Conservation (phyloP, 2,797 vertebrate genomes). For the Chelmon rostratus region DNA sequence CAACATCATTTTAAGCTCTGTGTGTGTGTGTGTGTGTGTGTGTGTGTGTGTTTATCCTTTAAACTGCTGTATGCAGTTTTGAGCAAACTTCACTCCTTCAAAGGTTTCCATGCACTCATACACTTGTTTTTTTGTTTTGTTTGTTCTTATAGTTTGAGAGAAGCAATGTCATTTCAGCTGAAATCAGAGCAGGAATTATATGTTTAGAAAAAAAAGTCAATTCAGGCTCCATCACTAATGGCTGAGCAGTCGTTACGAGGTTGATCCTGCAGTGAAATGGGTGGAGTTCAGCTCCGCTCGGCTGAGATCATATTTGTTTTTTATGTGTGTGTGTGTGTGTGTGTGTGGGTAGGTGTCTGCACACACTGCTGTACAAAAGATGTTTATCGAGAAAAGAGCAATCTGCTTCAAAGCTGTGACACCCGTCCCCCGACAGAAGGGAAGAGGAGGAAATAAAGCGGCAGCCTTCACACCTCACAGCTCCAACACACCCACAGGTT, state of each 20-base stretch:
- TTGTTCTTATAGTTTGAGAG: neutral
- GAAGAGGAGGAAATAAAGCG: constrained; percentile 24
- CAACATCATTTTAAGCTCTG: neutral
- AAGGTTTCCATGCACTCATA: neutral
- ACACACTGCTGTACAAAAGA: constrained; percentile 1
- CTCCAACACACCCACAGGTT: constrained; percentile 21
- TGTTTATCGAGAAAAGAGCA: constrained; percentile 23
- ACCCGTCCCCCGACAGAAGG: constrained; percentile 41
- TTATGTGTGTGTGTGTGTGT: neutral
- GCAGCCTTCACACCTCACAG: constrained; percentile 16
- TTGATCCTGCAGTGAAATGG: constrained; percentile 9
- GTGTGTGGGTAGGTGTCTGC: neutral
- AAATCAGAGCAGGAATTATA: neutral
- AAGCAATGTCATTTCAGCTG: neutral
- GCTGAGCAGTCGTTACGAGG: neutral
- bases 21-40: no score
- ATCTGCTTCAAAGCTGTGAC: constrained; percentile 35
- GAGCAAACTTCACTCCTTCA: neutral
- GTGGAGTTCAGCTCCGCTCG: constrained; percentile 10
- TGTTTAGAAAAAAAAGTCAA: neutral
- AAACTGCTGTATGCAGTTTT: no score
- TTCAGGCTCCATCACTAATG: neutral
- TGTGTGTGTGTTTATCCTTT: neutral
- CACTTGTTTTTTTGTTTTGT: neutral
- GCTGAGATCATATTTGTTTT: no score